Conservation (phyloP, 1,140 invertebrate species). For the Euglossa dilemma region DNA sequence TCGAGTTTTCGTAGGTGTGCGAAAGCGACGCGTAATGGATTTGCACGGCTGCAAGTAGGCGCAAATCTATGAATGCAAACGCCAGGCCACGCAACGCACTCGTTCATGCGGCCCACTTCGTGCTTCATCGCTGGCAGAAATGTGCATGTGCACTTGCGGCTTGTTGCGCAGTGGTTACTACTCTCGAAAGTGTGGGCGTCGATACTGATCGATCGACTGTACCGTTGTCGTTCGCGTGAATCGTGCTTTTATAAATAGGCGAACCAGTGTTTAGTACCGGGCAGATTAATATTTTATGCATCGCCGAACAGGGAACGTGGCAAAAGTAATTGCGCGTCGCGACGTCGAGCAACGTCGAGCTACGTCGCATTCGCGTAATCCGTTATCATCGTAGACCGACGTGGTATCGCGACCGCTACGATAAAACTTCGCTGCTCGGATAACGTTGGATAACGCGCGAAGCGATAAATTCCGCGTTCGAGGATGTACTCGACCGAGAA, state of each 20-base stretch:
- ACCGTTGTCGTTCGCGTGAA: slow-evolving; percentile 40
- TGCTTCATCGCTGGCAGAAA: slow-evolving; percentile 33
- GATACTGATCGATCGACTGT: slow-evolving; percentile 44
- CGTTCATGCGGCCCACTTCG: slow-evolving; percentile 43
- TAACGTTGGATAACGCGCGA: too few species aligned
- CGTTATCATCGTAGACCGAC: too few species aligned
- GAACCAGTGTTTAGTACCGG: slow-evolving; percentile 3
- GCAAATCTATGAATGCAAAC: slow-evolving; percentile 47
- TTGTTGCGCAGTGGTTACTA: slow-evolving; percentile 40
- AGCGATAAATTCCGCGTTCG: too few species aligned
- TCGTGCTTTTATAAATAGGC: slow-evolving; percentile 54
- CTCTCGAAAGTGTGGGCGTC: slow-evolving; percentile 41
- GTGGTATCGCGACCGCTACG: too few species aligned
- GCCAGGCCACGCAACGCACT: slow-evolving; percentile 44
- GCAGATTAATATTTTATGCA: slow-evolving; percentile 4
- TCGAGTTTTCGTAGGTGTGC: slow-evolving; percentile 36
- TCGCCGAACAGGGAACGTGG: not conserved
- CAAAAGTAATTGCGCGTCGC: not conserved
- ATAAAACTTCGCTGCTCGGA: too few species aligned
- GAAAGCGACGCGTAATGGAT: slow-evolving; percentile 22
- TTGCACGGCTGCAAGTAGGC: slow-evolving; percentile 32
- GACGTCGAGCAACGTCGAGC: not conserved
- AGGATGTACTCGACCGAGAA: not conserved
- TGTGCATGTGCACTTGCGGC: slow-evolving; percentile 42
- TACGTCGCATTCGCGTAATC: too few species aligned